These are phyloP conservation scores for Puffinus mauretanicus DNA, from an alignment of 2,113 vertebrate species.

Conservation along the genomic window DNA sequence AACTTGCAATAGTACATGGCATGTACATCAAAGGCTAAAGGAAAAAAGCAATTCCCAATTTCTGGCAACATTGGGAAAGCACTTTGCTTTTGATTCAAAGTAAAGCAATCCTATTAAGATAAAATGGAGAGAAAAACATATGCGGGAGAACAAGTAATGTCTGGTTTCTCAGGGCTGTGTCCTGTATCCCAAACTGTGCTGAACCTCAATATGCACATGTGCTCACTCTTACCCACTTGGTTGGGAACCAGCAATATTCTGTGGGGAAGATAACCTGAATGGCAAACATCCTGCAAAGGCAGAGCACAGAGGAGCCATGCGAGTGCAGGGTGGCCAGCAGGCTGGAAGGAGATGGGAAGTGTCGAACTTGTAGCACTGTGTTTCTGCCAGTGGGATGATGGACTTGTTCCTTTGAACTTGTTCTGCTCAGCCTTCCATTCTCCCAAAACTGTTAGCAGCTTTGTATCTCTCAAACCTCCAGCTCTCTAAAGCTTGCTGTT, in stretches of 20 bases:
- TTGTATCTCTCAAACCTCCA: background rate
- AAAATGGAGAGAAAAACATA: background rate
- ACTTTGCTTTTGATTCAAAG: background rate
- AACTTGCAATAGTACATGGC: background rate
- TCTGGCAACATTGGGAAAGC: background rate
- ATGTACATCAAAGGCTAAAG: background rate
- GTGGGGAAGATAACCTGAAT: background rate
- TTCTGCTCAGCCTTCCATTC: background rate
- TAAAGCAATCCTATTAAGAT: background rate
- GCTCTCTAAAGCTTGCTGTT: background rate
- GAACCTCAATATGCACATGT: background rate
- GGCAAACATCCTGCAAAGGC: background rate
- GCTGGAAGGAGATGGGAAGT: background rate
- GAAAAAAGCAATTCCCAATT: background rate
- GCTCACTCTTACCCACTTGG: accelerated
- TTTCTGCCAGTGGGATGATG: background rate
- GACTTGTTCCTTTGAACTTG: background rate
- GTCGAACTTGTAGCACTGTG: accelerated
- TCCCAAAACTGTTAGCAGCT: background rate
- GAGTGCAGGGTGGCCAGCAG: background rate
- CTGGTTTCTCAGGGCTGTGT: background rate
- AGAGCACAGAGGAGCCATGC: background rate
- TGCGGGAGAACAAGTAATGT: background rate
- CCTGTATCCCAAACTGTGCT: background rate
- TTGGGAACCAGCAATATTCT: background rate